Evolutionary conservation across 2,113 vertebrate species (phyloP).

Genomic region (Coregonus clupeaformis): DNA sequence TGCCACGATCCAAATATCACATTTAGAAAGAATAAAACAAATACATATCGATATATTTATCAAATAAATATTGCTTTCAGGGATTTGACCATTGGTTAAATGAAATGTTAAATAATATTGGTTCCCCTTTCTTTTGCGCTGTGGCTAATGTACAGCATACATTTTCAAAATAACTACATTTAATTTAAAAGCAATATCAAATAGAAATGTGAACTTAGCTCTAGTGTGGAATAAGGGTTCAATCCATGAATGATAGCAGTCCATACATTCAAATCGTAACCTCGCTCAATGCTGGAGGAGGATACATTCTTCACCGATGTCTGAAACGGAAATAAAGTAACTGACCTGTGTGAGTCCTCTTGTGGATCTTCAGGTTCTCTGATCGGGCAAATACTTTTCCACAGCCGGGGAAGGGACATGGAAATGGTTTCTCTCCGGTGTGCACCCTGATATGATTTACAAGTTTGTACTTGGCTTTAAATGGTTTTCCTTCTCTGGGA

Average conservation of each 20-base stretch:
- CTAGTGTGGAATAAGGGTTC: not conserved
- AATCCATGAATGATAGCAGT: not conserved
- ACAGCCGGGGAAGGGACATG: conserved; percentile 97
- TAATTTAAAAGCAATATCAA: not conserved
- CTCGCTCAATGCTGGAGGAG: not conserved
- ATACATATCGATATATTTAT: too few species aligned
- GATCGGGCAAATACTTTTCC: conserved; percentile 99
- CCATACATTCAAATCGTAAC: not conserved
- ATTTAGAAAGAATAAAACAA: too few species aligned
- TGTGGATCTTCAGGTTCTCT: conserved; percentile 99
- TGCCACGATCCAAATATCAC: too few species aligned
- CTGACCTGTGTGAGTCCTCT: conserved; percentile 99
- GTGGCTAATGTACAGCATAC: not conserved
- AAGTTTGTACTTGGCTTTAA: conserved; percentile 99
- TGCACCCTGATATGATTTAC: conserved; percentile 99
- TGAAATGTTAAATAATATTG: not conserved
- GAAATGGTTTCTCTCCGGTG: conserved; percentile 98
- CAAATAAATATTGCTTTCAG: not conserved
- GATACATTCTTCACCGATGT: not conserved
- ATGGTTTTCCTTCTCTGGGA: conserved; percentile 95
- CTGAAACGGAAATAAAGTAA: conserved; percentile 58
- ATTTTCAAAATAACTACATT: not conserved
- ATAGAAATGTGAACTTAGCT: not conserved
- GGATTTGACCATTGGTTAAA: not conserved
- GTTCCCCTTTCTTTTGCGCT: not conserved